Evolutionary conservation across 2,113 vertebrate species (phyloP).

Genomic region (Zosterops pallidus): DNA sequence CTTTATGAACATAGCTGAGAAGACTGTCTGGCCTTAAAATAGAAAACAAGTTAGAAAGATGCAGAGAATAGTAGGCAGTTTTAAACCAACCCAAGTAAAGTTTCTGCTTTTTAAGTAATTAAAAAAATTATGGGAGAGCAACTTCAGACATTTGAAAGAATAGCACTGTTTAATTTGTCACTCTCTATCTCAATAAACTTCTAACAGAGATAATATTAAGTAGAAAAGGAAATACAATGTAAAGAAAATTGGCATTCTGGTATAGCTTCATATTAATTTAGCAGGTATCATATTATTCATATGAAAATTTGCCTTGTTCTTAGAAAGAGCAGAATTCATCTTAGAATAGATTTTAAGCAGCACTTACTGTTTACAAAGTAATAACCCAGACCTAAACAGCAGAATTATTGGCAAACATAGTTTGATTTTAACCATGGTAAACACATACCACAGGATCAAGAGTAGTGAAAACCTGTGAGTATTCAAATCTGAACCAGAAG

Average conservation of each 20-base stretch:
- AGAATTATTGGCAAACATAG: neutral
- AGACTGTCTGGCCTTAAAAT: neutral
- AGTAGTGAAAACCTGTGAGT: neutral
- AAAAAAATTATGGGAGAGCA: neutral
- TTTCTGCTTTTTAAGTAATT: neutral
- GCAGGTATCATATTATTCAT: neutral
- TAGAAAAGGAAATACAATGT: neutral
- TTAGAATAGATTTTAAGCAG: neutral
- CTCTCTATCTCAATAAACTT: neutral
- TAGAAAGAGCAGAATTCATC: neutral
- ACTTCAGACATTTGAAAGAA: neutral
- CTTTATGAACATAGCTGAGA: neutral
- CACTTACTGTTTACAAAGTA: neutral
- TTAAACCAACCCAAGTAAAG: neutral
- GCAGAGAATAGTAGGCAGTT: neutral
- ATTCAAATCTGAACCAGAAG: neutral
- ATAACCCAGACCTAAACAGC: neutral
- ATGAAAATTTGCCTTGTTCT: neutral
- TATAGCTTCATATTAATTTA: neutral
- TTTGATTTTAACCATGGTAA: neutral
- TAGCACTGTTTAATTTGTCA: neutral
- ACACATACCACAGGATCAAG: neutral
- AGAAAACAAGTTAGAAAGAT: neutral
- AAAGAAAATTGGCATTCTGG: neutral
- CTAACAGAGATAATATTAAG: neutral